Conservation (phyloP, 2,797 vertebrate genomes). For the Loriculus beryllinus region DNA sequence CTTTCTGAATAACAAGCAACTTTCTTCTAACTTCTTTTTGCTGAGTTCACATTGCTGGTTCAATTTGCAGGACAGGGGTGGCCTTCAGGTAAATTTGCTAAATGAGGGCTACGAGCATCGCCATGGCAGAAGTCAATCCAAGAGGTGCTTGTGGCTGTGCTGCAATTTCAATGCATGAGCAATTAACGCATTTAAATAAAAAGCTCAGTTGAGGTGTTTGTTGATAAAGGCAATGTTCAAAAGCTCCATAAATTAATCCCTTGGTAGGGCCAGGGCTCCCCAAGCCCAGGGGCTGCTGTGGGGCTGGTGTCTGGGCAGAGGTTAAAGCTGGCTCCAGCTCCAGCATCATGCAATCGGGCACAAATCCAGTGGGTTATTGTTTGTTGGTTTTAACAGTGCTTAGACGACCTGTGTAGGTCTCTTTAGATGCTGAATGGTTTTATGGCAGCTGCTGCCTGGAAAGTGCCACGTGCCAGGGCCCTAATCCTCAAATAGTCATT, state of each 20-base stretch:
- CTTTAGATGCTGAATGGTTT: neutral
- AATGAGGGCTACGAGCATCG: fast-evolving
- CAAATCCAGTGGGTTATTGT: neutral
- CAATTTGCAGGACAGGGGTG: neutral
- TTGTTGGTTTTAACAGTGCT: neutral
- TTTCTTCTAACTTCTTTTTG: neutral
- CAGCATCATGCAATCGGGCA: neutral
- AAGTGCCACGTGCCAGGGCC: neutral
- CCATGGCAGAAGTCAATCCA: neutral
- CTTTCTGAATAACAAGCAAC: neutral
- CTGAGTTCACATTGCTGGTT: neutral
- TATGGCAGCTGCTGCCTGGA: neutral
- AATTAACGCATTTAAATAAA: neutral
- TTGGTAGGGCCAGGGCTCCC: neutral
- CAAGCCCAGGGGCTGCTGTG: neutral
- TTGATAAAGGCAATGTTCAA: neutral
- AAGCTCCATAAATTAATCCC: neutral
- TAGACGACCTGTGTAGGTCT: neutral
- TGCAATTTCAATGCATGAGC: neutral
- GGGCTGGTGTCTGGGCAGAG: neutral
- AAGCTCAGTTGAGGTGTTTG: neutral
- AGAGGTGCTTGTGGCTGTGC: neutral
- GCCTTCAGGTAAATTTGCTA: neutral
- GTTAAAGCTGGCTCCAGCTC: neutral
- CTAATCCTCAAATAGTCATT: neutral